Base-by-base conservation (phyloP, 2,113 vertebrate genomes). In the Alligator mississippiensis region DNA sequence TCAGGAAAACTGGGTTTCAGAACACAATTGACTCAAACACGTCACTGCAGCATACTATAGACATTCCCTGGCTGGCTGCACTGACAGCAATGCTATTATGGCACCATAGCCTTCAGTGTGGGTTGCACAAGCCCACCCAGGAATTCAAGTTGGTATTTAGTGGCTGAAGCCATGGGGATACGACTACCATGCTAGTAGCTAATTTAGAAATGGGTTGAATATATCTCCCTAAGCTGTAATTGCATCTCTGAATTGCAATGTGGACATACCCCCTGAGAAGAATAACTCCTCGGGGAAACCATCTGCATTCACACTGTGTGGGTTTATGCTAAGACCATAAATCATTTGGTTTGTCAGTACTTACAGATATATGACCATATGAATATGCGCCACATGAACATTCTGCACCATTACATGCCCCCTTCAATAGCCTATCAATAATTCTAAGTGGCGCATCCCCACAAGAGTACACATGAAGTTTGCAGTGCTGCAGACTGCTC, bases 281-380 rank as follows among this genome's bases (percentile, higher is more conserved):
- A 15, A 61, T 64, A 47, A 70, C 5, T 1, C 3, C 38, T 79
- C 54, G 68, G 64, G n/a, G 59, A 94, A 28, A 62, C 1, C 11
- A 77, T 75, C 11, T 80, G 55, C 64, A 74, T 89, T 25, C 15
- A 19, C 21, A 21, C 18, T 76, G 66, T 60, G 18, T 4, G 3
- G 59, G 66, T 66, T 38, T 81, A 1, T 80, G n/a, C 14, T 1
- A 61, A 38, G 57, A 85, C 47, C 83, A 62, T 72, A 75, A 28
- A 3, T 72, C 63, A 34, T 77, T 47, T 47, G 84, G 21, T 61
- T 77, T 77, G 72, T 59, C 80, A 47, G 54, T 59, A 84, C 72
- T 60, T 83, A 25, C 64, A 74, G 76, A 88, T 62, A 57, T 38
- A 92, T 8, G 92, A 93, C 90, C 28, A 63, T 7, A 58, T 62